phyloP scores from a whole-genome alignment of 2,888 invertebrate genomes.

The Pseudanteris insignis region DNA sequence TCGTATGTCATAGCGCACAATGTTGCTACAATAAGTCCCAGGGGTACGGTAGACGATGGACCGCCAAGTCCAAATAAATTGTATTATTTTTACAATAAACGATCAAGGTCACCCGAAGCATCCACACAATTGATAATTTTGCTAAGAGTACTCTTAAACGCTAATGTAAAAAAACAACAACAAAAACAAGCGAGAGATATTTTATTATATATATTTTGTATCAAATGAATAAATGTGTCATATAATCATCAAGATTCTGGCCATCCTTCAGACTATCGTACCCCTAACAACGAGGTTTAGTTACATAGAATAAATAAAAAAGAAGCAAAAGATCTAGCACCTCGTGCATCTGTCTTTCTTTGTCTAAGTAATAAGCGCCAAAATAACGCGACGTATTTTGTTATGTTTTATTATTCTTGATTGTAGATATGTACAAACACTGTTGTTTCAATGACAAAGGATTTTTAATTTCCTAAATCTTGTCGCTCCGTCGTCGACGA shows the following conservation, averaged over 20 bases:
- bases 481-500: conserved; percentile 6
- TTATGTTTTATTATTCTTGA: conserved; percentile 34
- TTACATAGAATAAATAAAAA: conserved; percentile 50
- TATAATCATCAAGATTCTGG: conserved; percentile 39
- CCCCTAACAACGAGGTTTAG: conserved; percentile 51
- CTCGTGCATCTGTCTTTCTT: conserved; percentile 47
- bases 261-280: conserved; percentile 50
- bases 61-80: conserved; percentile 47
- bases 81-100: conserved; percentile 18
- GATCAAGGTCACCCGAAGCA: too few relatives aligned
- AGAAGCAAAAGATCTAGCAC: conserved; percentile 1
- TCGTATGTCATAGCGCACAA: conserved; percentile 63
- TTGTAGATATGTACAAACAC: conserved; percentile 36
- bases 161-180: too few relatives aligned
- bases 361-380: conserved; percentile 50
- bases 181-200: conserved; percentile 8
- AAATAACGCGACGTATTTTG: conserved; percentile 18
- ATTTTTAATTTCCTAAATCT: conserved; percentile 6
- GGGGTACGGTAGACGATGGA: conserved; percentile 50
- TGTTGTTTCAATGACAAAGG: conserved; percentile 18
- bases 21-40: conserved; percentile 53
- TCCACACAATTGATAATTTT: too few relatives aligned
- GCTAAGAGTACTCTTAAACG: too few relatives aligned
- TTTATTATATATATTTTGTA: conserved; percentile 13
- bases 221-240: conserved; percentile 11